Base-by-base conservation (phyloP, 1,140 invertebrate genomes). In the Megalonaias nervosa region DNA sequence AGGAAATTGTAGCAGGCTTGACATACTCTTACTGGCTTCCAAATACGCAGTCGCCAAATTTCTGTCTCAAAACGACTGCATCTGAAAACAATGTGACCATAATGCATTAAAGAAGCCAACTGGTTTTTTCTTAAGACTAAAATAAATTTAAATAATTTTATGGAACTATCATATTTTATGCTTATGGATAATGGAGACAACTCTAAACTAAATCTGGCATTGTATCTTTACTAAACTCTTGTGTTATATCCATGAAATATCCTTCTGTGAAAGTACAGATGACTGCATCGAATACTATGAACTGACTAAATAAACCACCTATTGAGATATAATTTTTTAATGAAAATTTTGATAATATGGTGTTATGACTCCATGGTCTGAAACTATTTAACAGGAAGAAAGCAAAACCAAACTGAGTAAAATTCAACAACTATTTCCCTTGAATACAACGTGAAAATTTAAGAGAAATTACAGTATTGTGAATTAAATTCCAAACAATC, bases 61-160 rank as follows among this genome's bases (percentile, higher is more conserved):
- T 98, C 97, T 69, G 97, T 97, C 91, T 98, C 97, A 92, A 97
- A 98, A 81, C 95, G 93, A 88, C 96, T 97, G 91, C 97, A 98
- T 87, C 94, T 94, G 87, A 61, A 87, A 81, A 79, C 79, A 71
- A 61, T 48, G 38, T 48, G 67, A 66, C 59, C 64, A 81, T 21
- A 23, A 59, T 61, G 19, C 59, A 9, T 15, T 15, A 23, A 72
- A 67, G 65, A 67, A 69, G 16, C 65, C 31, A 12, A 67, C 16
- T 38, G 31, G 31, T 26, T n/a, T 58, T 68, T 55, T 16, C n/a
- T 69, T 75, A 17, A 17, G 16, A 61, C 9, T 1, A 9, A 19
- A 38, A 17, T 67, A 15, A 61, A 17, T n/a, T 17, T 67, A 21
- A 58, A 15, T 74, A 56, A 13, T 19, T 73, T 13, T 26, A 31